These are phyloP conservation scores for Ligdia adustata DNA, from an alignment of 2,888 invertebrate species.

Conservation along the genomic window DNA sequence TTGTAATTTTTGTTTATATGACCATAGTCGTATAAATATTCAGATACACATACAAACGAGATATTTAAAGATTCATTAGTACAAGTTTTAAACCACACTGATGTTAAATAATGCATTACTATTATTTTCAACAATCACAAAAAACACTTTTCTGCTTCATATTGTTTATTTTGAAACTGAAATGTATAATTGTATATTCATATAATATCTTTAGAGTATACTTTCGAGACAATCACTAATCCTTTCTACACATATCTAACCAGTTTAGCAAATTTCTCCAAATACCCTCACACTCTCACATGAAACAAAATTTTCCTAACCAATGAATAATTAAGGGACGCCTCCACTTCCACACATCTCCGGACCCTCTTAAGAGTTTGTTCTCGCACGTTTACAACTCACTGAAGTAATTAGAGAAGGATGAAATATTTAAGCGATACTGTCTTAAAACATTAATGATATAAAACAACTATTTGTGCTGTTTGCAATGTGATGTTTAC, in stretches of 20 bases:
- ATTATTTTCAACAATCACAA: no score
- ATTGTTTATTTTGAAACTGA: no score
- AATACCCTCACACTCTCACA: constrained; percentile 15
- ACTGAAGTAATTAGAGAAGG: constrained; percentile 45
- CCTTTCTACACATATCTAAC: neutral
- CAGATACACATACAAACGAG: no score
- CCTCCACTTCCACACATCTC: constrained; percentile 43
- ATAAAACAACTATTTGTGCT: neutral
- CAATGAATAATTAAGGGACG: constrained; percentile 49
- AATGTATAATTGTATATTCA: no score
- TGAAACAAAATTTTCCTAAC: constrained; percentile 16
- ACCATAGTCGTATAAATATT: no score
- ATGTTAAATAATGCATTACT: no score
- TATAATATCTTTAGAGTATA: no score
- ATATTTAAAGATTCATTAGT: no score
- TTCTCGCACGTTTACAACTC: constrained; percentile 42
- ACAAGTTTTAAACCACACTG: no score
- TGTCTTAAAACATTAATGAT: neutral
- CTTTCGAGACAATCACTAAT: neutral
- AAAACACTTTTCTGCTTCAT: no score
- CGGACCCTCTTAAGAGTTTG: constrained; percentile 52
- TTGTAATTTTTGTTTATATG: no score
- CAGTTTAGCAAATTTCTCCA: neutral
- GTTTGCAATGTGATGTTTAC: no score
- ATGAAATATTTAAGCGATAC: constrained; percentile 47